Conservation (phyloP, 2,797 vertebrate species). For the Amniataba percoides region DNA sequence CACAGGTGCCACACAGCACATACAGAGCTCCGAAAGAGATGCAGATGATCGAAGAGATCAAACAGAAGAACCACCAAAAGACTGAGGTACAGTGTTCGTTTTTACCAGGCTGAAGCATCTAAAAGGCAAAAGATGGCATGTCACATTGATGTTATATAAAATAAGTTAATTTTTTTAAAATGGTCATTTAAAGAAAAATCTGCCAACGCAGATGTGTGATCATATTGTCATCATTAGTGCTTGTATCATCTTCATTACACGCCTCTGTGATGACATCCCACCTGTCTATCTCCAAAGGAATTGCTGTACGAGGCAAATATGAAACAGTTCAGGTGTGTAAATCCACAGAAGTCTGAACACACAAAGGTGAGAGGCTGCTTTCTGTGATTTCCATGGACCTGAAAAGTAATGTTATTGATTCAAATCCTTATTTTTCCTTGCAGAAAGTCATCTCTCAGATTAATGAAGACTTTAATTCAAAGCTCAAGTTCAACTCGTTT, state of each 20-base stretch:
- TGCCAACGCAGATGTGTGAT: neutral
- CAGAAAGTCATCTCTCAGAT: conserved; percentile 82
- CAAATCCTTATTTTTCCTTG: neutral
- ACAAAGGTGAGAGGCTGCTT: conserved; percentile 71
- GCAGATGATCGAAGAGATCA: conserved; percentile 83
- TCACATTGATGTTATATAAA: conserved; percentile 2
- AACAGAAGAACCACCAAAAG: conserved; percentile 84
- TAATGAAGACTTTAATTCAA: conserved; percentile 72
- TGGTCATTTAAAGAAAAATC: neutral
- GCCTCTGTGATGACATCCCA: neutral
- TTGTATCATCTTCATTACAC: neutral
- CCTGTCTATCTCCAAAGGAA: conserved; percentile 80
- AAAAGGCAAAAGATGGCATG: neutral
- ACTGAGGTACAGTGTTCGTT: conserved; percentile 83
- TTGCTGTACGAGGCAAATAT: conserved; percentile 87
- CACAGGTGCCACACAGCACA: conserved; percentile 89
- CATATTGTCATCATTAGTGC: neutral
- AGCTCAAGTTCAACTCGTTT: conserved; percentile 73
- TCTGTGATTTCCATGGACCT: neutral
- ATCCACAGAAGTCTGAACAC: conserved; percentile 78
- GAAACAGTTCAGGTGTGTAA: conserved; percentile 85
- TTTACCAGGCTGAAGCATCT: neutral
- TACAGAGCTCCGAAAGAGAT: conserved; percentile 87
- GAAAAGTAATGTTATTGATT: neutral
- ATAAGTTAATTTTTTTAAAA: neutral